A percentile compares a stretch with the other conserved stretches of the same genome.
Conservation (phyloP, 2,888 invertebrate genomes). For the Drosophila seclusa region DNA sequence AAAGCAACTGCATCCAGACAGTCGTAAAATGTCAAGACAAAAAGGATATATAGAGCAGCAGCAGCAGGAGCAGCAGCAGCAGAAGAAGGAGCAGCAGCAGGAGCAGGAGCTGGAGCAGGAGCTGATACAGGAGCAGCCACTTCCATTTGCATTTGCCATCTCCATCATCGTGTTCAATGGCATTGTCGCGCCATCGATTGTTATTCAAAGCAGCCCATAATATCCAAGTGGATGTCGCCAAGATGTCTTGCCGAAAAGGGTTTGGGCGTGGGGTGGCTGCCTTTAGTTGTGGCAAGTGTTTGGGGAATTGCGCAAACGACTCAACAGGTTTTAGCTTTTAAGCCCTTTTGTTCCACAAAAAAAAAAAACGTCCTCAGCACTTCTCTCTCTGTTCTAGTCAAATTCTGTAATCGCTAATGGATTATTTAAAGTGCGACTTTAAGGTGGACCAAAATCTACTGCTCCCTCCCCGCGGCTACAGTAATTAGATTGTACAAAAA, state of each 20-base stretch:
- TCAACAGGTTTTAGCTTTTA: conserved; percentile 85
- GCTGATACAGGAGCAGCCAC: conserved; percentile 27
- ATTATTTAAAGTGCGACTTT: conserved; percentile 75
- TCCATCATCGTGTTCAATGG: conserved; percentile 55
- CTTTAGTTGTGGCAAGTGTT: conserved; percentile 83
- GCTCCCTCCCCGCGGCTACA: conserved; percentile 15
- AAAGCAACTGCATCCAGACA: conserved; percentile 55
- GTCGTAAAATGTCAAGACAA: conserved; percentile 72
- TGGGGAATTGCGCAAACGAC: conserved; percentile 84
- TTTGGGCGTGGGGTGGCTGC: conserved; percentile 31
- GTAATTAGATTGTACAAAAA: conserved; percentile 75
- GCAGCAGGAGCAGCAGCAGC: not conserved
- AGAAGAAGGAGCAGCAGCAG: not conserved
- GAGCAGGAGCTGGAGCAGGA: not conserved
- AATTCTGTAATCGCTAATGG: conserved; percentile 71
- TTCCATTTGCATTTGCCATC: conserved; percentile 54
- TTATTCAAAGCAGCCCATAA: conserved; percentile 79
- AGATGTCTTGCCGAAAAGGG: conserved; percentile 40
- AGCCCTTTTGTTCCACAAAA: conserved; percentile 55
- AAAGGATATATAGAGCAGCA: conserved; percentile 11
- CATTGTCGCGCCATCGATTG: conserved; percentile 77
- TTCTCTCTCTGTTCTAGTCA: conserved; percentile 37
- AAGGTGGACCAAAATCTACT: conserved; percentile 39
- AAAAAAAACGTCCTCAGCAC: not conserved
- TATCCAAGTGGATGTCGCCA: conserved; percentile 57